A percentile compares a stretch with the other conserved stretches of the same genome.
Evolutionary conservation across 2,888 invertebrate species (phyloP).

Genomic region (Ochropleura plecta): DNA sequence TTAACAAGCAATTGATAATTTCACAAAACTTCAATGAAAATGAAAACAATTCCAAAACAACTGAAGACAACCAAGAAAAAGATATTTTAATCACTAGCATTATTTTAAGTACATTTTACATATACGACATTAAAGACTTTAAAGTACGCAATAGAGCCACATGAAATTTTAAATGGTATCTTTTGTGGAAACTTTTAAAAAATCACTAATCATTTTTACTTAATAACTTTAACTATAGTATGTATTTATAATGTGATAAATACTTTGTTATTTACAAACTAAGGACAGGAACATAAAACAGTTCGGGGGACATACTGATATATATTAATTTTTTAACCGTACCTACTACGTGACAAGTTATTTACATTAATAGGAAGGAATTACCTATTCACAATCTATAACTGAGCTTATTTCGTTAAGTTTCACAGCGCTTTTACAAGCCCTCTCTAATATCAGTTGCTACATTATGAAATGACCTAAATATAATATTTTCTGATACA

Average conservation of each 20-base stretch:
- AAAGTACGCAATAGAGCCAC: constrained; percentile 84
- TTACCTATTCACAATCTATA: constrained; percentile 84
- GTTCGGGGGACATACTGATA: constrained; percentile 87
- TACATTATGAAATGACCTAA: constrained; percentile 73
- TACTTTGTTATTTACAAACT: constrained; percentile 88
- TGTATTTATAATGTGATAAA: constrained; percentile 78
- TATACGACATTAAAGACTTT: constrained; percentile 86
- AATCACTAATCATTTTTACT: constrained; percentile 77
- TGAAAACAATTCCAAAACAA: constrained; percentile 60
- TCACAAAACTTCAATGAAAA: constrained; percentile 51
- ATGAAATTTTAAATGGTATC: constrained; percentile 81
- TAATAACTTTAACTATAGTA: constrained; percentile 72
- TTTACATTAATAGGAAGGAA: constrained; percentile 85
- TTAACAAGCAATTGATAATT: constrained; percentile 50
- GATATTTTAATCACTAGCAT: constrained; percentile 78
- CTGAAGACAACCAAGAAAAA: constrained; percentile 68
- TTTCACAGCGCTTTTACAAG: constrained; percentile 86
- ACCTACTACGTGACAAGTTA: constrained; percentile 82
- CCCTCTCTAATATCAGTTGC: constrained; percentile 75
- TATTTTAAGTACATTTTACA: constrained; percentile 89
- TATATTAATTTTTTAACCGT: constrained; percentile 88
- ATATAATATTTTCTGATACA: constrained; percentile 74
- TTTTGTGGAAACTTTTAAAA: constrained; percentile 79
- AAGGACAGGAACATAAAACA: constrained; percentile 90
- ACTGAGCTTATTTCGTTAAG: constrained; percentile 85